These are phyloP conservation scores for Chromis chromis DNA, from an alignment of 2,797 vertebrate genomes.

Conservation along the genomic window DNA sequence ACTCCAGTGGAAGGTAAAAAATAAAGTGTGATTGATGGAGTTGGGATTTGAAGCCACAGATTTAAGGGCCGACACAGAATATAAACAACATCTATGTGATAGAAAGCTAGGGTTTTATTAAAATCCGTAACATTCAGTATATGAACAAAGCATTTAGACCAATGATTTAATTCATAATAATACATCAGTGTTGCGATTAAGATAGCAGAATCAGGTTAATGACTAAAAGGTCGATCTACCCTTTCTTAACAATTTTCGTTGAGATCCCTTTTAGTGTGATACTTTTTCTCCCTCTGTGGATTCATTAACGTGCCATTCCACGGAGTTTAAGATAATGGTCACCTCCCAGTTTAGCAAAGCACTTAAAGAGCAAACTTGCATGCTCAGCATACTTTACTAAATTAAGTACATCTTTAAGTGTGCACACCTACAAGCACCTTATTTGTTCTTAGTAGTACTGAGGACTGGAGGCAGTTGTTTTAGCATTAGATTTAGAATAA, in stretches of 20 bases:
- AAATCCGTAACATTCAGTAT: background rate
- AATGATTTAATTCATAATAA: background rate
- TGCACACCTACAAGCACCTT: conserved; percentile 16
- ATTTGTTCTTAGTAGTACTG: background rate
- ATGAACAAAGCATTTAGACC: background rate
- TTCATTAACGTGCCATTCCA: conserved; percentile 24
- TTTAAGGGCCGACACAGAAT: background rate
- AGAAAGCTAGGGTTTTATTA: background rate
- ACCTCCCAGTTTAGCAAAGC: conserved; percentile 3
- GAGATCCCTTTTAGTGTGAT: background rate
- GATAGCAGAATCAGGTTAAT: background rate
- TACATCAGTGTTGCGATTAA: background rate
- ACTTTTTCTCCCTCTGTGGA: conserved; percentile 1
- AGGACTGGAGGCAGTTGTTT: background rate
- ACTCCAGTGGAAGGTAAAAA: conserved; percentile 95
- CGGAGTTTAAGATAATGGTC: conserved; percentile 22
- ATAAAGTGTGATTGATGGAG: conserved; percentile 14
- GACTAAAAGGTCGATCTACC: background rate
- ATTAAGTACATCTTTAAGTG: conserved; percentile 1
- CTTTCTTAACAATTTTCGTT: background rate
- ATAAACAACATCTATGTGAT: background rate
- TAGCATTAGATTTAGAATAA: background rate
- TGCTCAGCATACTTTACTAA: conserved; percentile 18
- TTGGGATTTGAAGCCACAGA: conserved; percentile 2
- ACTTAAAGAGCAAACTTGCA: conserved; percentile 1